Percentiles rank a stretch among this genome's conserved stretches.
These are phyloP conservation scores for Brenthis daphne DNA, from an alignment of 2,888 invertebrate genomes.

Conservation along the genomic window DNA sequence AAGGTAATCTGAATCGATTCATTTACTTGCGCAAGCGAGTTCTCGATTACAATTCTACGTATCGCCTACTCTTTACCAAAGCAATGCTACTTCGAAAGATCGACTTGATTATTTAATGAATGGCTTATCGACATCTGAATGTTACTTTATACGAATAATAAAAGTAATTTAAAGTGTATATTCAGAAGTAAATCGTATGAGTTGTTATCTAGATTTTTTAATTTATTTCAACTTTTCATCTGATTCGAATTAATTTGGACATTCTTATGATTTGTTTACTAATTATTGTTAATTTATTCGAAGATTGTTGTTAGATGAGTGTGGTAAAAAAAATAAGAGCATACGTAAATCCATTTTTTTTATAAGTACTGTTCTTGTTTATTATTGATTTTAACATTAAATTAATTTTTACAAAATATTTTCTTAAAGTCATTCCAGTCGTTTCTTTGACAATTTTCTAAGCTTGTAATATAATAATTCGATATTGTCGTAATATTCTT, in stretches of 20 bases:
- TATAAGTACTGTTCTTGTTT: too few species aligned
- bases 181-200: conserved; percentile 29
- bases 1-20: conserved; percentile 71
- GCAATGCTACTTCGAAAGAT: conserved; percentile 42
- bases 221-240: conserved; percentile 29
- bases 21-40: conserved; percentile 69
- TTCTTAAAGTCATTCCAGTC: too few species aligned
- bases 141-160: conserved; percentile 38
- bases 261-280: background rate
- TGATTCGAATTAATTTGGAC: conserved; percentile 47
- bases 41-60: conserved; percentile 68
- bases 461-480: too few species aligned
- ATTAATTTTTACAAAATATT: too few species aligned
- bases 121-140: conserved; percentile 48
- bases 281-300: too few species aligned
- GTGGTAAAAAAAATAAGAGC: too few species aligned
- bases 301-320: too few species aligned
- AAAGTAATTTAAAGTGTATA: conserved; percentile 34
- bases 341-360: too few species aligned
- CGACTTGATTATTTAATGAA: conserved; percentile 49
- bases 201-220: conserved; percentile 28
- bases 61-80: conserved; percentile 52
- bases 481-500: too few species aligned
- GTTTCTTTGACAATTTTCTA: too few species aligned
- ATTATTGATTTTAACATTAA: too few species aligned